Evolutionary conservation across 2,888 invertebrate genomes (phyloP).

Genomic region (Lysandra bellargus): DNA sequence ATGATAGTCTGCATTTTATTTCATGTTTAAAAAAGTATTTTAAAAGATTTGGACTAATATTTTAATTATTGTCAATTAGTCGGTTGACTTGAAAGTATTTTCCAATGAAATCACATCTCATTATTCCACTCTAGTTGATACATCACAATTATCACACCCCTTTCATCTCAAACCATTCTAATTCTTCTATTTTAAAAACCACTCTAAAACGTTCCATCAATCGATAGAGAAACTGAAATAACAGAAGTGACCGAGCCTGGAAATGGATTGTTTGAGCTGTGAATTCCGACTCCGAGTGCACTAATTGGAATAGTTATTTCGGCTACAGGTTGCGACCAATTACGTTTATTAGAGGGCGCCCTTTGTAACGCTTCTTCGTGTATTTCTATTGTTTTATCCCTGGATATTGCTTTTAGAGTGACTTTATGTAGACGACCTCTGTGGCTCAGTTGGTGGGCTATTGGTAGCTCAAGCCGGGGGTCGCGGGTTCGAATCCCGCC

Average conservation of each 20-base stretch:
- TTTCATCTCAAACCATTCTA: neutral
- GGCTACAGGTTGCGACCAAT: constrained; percentile 44
- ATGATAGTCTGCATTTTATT: too few relatives aligned
- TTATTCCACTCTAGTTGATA: neutral
- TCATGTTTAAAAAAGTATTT: too few relatives aligned
- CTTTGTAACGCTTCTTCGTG: constrained; percentile 29
- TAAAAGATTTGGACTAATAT: too few relatives aligned
- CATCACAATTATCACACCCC: neutral
- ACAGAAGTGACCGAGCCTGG: constrained; percentile 42
- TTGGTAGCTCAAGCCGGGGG: too few relatives aligned
- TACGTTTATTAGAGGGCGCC: constrained; percentile 64
- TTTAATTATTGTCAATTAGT: too few relatives aligned
- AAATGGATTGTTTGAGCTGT: constrained; percentile 47
- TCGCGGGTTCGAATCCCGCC: too few relatives aligned
- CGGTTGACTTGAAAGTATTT: neutral
- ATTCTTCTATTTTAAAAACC: constrained; percentile 1
- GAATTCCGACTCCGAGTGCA: constrained; percentile 46
- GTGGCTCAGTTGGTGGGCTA: too few relatives aligned
- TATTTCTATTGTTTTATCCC: constrained; percentile 30
- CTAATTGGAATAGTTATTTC: constrained; percentile 62
- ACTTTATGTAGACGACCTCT: neutral
- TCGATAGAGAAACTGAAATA: constrained; percentile 37
- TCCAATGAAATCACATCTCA: neutral
- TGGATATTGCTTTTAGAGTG: constrained; percentile 13
- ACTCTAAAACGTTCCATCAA: constrained; percentile 2